Conservation (phyloP, 2,113 vertebrate genomes). For the Potamarius usumacintae region DNA sequence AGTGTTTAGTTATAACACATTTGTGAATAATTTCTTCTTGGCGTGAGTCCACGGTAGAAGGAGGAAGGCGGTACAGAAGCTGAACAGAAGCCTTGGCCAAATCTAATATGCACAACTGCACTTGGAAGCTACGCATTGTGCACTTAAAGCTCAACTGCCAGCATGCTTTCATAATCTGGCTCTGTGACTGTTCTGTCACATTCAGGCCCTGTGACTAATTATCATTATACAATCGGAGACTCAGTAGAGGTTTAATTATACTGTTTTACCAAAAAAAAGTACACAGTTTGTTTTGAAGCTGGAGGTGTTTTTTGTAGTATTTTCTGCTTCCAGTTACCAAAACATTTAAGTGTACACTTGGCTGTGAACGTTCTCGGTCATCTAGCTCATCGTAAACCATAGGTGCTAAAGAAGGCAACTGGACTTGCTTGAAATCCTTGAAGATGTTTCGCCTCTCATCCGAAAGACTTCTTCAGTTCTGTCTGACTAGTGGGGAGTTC, state of each 20-base stretch:
- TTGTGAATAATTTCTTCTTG: constrained; percentile 54
- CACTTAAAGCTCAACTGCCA: constrained; percentile 6
- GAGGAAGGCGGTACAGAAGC: constrained; percentile 52
- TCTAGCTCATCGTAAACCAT: no score
- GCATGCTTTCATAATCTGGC: constrained; percentile 6
- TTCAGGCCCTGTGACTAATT: neutral
- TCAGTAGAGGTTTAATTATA: neutral
- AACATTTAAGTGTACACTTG: neutral
- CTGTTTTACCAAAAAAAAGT: neutral
- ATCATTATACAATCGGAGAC: neutral
- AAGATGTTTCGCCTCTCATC: no score
- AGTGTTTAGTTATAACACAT: constrained; percentile 45
- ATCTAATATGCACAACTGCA: constrained; percentile 56
- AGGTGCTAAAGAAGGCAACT: no score
- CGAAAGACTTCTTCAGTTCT: no score
- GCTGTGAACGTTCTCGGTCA: no score
- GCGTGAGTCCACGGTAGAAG: constrained; percentile 33
- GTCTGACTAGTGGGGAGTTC: no score
- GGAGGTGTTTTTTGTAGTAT: neutral
- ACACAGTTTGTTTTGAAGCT: neutral
- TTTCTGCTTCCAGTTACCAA: neutral
- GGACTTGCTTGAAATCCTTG: no score
- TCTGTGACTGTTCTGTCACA: neutral
- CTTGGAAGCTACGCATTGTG: constrained; percentile 52
- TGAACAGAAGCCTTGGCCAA: constrained; percentile 57